Evolutionary conservation across 64 coral and sea anemone genomes (phyloP), one percentile per base, ranked within the genome.

Genomic region (Platygyra sinensis): DNA sequence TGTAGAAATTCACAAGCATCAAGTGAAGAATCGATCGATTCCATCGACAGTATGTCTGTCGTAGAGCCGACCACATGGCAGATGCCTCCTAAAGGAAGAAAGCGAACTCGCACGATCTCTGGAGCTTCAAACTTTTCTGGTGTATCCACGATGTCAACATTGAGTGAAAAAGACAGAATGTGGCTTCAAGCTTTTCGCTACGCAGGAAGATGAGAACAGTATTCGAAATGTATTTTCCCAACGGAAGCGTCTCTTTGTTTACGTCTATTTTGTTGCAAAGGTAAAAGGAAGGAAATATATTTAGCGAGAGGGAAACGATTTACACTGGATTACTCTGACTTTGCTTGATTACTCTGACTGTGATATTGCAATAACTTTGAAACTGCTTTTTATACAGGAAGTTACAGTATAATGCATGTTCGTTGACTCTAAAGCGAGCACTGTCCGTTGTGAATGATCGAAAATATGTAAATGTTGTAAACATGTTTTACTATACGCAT

Each of bases 71-170:
- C 88, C 63, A 93, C 83, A 82, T 97, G 95, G 95, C 89, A 92
- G 65, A 86, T 78, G 83, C 95, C 95, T 64, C 77, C 91, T 28
- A 97, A 97, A 77, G 87, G 93, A 57, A 84, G 93, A 50, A 89
- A 93, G 20, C 91, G 95, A 30, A 89, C 87, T 29, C 78, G 95
- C 30, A 97, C 95, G 11, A 96, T 96, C 27, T 96, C 95, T 10
- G 87, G 90, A 61, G 95, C 95, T 52, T 96, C 95, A 14, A 96
- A 93, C 82, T 96, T 96, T 54, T 96, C 95, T 67, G 95, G 95
- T 15, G 90, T 83, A 72, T 96, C 95, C 27, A 96, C 89, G 22
- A 85, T 94, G 30, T 94, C 95, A 25, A 96, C 89, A 29, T 31
- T 96, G 55, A 96, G 95, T 78, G 88, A 96, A 25, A 90, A 74